Evolutionary conservation across 2,888 invertebrate species (phyloP).

Genomic region (Lagria hirta): DNA sequence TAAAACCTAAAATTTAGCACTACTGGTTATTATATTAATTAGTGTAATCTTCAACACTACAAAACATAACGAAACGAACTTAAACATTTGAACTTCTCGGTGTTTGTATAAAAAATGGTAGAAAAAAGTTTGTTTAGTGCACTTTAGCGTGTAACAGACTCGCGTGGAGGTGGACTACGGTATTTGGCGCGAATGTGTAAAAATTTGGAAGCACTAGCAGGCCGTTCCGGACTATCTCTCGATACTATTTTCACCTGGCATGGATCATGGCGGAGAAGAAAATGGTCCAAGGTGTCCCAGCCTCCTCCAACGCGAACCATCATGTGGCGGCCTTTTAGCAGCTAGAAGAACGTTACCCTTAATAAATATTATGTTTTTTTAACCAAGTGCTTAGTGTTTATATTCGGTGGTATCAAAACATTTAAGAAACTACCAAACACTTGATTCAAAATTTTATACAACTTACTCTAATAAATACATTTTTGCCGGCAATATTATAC

Average conservation of each 20-base stretch:
- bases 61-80: constrained; percentile 30
- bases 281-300: constrained; percentile 92
- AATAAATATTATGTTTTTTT: too few species aligned
- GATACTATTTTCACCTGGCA: constrained; percentile 67
- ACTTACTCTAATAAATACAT: constrained; percentile 84
- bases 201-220: constrained; percentile 54
- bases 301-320: constrained; percentile 95
- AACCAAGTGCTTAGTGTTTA: too few species aligned
- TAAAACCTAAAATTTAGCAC: constrained; percentile 14
- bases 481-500: constrained; percentile 83
- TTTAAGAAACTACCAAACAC: background rate
- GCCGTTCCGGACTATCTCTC: constrained; percentile 44
- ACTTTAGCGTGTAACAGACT: constrained; percentile 55
- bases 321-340: constrained; percentile 89
- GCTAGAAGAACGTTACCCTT: constrained; percentile 57
- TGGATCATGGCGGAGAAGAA: constrained; percentile 84
- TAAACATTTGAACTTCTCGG: constrained; percentile 35
- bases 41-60: constrained; percentile 25
- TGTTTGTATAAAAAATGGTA: constrained; percentile 26
- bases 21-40: constrained; percentile 11
- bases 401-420: too few species aligned
- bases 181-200: constrained; percentile 74
- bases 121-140: constrained; percentile 18
- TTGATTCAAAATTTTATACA: constrained; percentile 5
- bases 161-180: constrained; percentile 67